Percentiles rank a stretch among this genome's conserved stretches.
Evolutionary conservation across 2,888 invertebrate species (phyloP).

Genomic region (Uloborus plumipes): DNA sequence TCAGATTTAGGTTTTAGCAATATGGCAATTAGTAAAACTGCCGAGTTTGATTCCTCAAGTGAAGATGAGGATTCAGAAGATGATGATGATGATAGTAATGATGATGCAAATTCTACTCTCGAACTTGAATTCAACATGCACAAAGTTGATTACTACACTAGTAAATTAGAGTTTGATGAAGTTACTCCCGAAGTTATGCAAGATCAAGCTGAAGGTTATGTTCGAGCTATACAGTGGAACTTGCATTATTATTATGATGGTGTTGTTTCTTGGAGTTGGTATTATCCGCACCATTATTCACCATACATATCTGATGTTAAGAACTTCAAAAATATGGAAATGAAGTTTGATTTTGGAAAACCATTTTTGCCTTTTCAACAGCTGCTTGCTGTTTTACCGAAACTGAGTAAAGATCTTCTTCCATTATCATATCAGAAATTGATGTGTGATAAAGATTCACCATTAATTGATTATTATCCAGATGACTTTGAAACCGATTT

Average conservation of each 20-base stretch:
- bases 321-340: conserved; percentile 80
- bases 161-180: conserved; percentile 85
- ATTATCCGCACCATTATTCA: conserved; percentile 96
- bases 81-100: conserved; percentile 73
- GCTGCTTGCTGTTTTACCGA: conserved; percentile 87
- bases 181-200: conserved; percentile 82
- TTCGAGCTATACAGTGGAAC: conserved; percentile 96
- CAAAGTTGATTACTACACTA: conserved; percentile 92
- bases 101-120: conserved; percentile 38
- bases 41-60: conserved; percentile 49
- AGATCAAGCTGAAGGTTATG: conserved; percentile 88
- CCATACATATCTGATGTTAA: conserved; percentile 95
- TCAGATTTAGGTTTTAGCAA: conserved; percentile 45
- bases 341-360: conserved; percentile 86
- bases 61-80: conserved; percentile 33
- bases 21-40: conserved; percentile 37
- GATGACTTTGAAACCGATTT: conserved; percentile 90
- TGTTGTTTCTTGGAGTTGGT: conserved; percentile 98
- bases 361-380: conserved; percentile 96
- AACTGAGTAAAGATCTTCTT: conserved; percentile 84
- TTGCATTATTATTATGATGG: conserved; percentile 96
- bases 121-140: conserved; percentile 82
- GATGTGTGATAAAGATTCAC: conserved; percentile 83
- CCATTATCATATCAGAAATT: conserved; percentile 80
- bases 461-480: conserved; percentile 93